These are phyloP conservation scores for Spilosoma lubricipeda DNA, from an alignment of 2,888 invertebrate species.

Conservation along the genomic window DNA sequence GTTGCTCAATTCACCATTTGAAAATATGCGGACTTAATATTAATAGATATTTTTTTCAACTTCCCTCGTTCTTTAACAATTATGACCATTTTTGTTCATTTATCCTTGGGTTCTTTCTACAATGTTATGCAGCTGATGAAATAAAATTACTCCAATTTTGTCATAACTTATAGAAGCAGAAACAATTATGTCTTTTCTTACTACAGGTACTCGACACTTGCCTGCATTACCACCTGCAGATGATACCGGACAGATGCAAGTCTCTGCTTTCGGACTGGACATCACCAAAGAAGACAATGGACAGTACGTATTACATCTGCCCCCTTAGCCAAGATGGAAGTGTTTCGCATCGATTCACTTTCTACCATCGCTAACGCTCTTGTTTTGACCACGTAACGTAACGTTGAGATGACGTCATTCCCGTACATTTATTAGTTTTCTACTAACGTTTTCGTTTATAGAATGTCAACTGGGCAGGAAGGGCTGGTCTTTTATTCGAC, in stretches of 20 bases:
- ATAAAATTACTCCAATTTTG: background rate
- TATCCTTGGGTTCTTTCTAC: background rate
- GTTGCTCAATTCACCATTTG: no score
- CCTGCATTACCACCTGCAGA: slow-evolving; percentile 92
- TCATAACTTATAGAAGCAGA: background rate
- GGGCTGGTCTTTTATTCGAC: no score
- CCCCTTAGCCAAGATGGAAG: no score
- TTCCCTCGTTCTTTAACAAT: background rate
- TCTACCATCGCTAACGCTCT: no score
- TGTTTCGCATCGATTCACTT: no score
- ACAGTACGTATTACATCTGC: slow-evolving; percentile 83
- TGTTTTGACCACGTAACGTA: no score
- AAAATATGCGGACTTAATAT: background rate
- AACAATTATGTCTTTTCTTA: background rate
- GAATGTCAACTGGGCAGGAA: no score
- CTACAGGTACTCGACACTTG: slow-evolving; percentile 86
- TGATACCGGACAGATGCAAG: slow-evolving; percentile 89
- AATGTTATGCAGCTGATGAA: no score
- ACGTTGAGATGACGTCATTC: no score
- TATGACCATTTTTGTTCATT: background rate
- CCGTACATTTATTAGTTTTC: no score
- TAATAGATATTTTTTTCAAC: no score
- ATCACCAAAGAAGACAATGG: slow-evolving; percentile 94
- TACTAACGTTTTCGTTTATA: no score
- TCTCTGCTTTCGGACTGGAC: slow-evolving; percentile 92